Evolutionary conservation across 2,888 invertebrate species (phyloP).

Genomic region (Buathra laborator): DNA sequence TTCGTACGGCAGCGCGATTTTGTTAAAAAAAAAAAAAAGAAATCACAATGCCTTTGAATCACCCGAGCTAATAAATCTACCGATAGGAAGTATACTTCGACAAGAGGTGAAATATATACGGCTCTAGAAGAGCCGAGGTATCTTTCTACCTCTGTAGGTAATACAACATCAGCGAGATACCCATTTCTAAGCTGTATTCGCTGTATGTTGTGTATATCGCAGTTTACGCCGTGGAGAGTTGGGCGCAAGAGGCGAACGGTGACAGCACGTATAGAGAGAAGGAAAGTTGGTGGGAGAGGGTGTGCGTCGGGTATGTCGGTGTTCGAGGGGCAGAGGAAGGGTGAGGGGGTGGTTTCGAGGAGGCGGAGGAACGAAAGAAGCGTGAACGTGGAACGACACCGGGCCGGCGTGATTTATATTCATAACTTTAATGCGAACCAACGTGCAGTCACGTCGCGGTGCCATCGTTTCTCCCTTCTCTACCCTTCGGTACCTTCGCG

Average conservation of each 20-base stretch:
- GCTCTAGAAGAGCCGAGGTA: not conserved
- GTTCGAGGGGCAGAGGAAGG: constrained; percentile 33
- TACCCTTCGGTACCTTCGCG: constrained; percentile 34
- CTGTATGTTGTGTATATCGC: constrained; percentile 18
- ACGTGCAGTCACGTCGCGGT: constrained; percentile 80
- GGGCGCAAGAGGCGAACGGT: not conserved
- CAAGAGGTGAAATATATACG: constrained; percentile 11
- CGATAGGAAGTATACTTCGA: constrained; percentile 49
- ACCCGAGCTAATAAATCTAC: constrained; percentile 62
- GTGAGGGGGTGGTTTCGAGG: constrained; percentile 29
- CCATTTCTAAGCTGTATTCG: constrained; percentile 42
- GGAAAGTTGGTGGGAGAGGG: constrained; percentile 25
- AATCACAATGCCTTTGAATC: constrained; percentile 53
- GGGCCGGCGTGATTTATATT: constrained; percentile 81
- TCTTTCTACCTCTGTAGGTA: constrained; percentile 14
- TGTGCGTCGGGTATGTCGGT: constrained; percentile 29
- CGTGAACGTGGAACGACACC: constrained; percentile 59
- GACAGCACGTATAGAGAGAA: constrained; percentile 2
- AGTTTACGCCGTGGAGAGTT: constrained; percentile 18
- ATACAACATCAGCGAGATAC: not conserved
- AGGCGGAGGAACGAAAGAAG: constrained; percentile 60
- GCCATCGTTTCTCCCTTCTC: constrained; percentile 56
- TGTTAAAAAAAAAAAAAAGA: constrained; percentile 6
- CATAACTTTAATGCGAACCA: constrained; percentile 83
- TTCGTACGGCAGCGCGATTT: constrained; percentile 15